Conservation (phyloP, 30 jellyfish, hydroid and myxozoan species). For the Aurelia aurita complex sp. Pacific region DNA sequence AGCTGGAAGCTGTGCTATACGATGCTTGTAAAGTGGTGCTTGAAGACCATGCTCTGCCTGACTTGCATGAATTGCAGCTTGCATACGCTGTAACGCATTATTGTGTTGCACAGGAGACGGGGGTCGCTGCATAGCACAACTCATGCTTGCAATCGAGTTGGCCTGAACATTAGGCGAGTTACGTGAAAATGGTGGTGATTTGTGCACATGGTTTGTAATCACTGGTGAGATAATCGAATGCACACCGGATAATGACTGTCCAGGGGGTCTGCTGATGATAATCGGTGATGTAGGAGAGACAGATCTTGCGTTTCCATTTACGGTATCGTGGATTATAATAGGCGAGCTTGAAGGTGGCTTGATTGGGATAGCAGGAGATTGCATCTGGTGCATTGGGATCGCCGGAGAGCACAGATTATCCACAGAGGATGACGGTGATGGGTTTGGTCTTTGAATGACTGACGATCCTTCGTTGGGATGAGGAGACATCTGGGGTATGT, state of each 20-base stretch:
- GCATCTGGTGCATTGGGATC: slow-evolving; percentile 66
- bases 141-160: slow-evolving; percentile 23
- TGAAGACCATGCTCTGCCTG: slow-evolving; percentile 50
- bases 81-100: slow-evolving; percentile 53
- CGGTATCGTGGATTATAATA: slow-evolving; percentile 48
- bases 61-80: slow-evolving; percentile 32
- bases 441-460: slow-evolving; percentile 67
- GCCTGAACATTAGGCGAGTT: slow-evolving; percentile 46
- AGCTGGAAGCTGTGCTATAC: slow-evolving; percentile 58
- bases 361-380: slow-evolving; percentile 52
- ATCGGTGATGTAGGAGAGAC: slow-evolving; percentile 60
- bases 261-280: neutral
- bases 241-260: slow-evolving; percentile 23
- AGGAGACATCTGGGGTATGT: slow-evolving; percentile 49
- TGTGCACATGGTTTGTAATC: slow-evolving; percentile 41
- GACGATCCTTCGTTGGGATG: slow-evolving; percentile 53
- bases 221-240: slow-evolving; percentile 65
- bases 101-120: slow-evolving; percentile 41
- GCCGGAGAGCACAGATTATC: slow-evolving; percentile 68
- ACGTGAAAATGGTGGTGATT: slow-evolving; percentile 42
- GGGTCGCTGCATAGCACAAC: slow-evolving; percentile 49
- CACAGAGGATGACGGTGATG: slow-evolving; percentile 55
- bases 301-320: slow-evolving; percentile 37
- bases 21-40: slow-evolving; percentile 48
- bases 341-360: slow-evolving; percentile 55